A percentile compares a stretch with the other conserved stretches of the same genome.
These are phyloP conservation scores for Pristionchus exspectatus DNA, from an alignment of 2,888 invertebrate genomes.

Conservation along the genomic window DNA sequence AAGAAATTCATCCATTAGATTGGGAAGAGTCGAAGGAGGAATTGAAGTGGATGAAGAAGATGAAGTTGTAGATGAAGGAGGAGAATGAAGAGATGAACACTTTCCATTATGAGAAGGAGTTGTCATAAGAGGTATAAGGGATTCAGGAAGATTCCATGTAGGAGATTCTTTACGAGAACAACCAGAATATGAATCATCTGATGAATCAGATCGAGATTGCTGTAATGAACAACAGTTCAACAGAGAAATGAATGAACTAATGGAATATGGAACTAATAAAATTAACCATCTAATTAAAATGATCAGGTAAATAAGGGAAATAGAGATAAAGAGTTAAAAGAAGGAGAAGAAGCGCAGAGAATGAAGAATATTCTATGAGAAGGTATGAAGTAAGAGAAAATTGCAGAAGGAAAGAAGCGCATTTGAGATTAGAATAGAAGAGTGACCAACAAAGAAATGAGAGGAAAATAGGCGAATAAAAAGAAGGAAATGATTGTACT, in stretches of 20 bases:
- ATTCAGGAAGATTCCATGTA: conserved; percentile 34
- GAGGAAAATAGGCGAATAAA: neutral
- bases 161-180: conserved; percentile 52
- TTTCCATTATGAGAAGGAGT: neutral
- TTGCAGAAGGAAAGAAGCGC: neutral
- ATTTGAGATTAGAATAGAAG: neutral
- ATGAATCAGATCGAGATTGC: conserved; percentile 28
- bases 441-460: conserved; percentile 25
- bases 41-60: neutral
- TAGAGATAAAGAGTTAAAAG: neutral
- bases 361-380: conserved; percentile 29
- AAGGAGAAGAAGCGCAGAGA: neutral
- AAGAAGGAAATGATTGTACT: neutral
- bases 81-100: conserved; percentile 25
- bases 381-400: neutral
- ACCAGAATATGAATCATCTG: conserved; percentile 16
- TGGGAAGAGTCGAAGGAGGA: neutral
- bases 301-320: neutral
- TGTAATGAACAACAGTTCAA: neutral
- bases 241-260: neutral
- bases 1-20: conserved; percentile 49
- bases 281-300: neutral
- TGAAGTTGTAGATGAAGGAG: conserved; percentile 40
- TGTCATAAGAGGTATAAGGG: conserved; percentile 3
- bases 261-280: neutral